Base-by-base conservation (phyloP, 2,888 invertebrate species). In the Dascillus cervinus region DNA sequence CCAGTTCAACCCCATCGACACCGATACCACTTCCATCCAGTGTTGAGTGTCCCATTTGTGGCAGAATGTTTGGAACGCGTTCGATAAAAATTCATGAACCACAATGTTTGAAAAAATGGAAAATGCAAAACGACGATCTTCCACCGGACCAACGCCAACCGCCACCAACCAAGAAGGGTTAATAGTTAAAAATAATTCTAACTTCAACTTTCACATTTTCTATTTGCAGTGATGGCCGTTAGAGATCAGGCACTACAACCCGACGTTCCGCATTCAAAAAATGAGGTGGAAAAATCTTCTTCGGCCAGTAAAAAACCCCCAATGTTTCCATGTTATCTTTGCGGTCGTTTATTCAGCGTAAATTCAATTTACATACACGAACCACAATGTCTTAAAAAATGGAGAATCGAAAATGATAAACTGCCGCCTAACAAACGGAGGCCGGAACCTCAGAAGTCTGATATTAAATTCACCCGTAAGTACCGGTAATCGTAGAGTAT, bases 71-170 rank as follows among this genome's bases (percentile, higher is more conserved):
- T 50, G 79, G 79, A 14, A 67, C 71, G 2, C 69, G 70, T 47
- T 77, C 77, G 25, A 73, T 79, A 17, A 65, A 65, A 29, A 75
- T 79, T 39, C 81, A 82, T 55, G 77, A 79, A 51, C 77, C 77
- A 2, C 75, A 79, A 50, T 82, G 82, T 50, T 53, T 78, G 32
- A 70, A 73, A 47, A 77, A 77, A 47, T 77, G 75, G 75, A 67
- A 73, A 19, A 50, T 60, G 2, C 72, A 75, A 47, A 79, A 77
- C 52, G 67, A 71, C 21, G 66, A 70, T 39, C 55, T 78, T 28
- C 76, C 77, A 1, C 56, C 62, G 4, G 56, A 59, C 32, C 62
- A 69, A 45, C 59, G 72, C 23, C 49, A 66, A 22, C 22, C 28
- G 9, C n/a, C 25, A 9, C 37, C 41, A 4, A 13, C 22, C n/a